Percentiles rank a stretch among this genome's conserved stretches.
phyloP scores from a whole-genome alignment of 2,113 vertebrate species.

The Climacteris rufus region DNA sequence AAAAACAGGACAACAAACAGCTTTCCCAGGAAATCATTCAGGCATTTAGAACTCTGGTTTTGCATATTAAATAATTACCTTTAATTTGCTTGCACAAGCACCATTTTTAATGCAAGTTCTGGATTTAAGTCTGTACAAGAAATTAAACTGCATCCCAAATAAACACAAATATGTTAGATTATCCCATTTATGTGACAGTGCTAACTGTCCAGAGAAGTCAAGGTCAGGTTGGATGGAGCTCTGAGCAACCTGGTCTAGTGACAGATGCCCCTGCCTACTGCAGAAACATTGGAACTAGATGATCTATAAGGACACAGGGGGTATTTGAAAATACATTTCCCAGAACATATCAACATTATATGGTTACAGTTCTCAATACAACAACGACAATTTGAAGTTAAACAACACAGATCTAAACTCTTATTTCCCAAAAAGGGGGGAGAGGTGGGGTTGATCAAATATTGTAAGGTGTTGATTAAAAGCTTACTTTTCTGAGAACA shows the following conservation, averaged over 20 bases:
- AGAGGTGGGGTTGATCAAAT: neutral
- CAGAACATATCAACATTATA: neutral
- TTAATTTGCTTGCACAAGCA: neutral
- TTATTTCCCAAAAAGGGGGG: neutral
- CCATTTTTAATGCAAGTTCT: neutral
- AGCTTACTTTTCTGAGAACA: conserved; percentile 90
- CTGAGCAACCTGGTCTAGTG: neutral
- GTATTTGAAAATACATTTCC: neutral
- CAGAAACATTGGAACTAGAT: neutral
- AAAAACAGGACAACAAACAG: neutral
- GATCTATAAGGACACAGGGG: neutral
- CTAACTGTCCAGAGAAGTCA: neutral
- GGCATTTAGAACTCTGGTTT: neutral
- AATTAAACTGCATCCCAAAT: neutral
- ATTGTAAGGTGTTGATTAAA: neutral
- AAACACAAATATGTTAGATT: neutral
- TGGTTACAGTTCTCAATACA: neutral
- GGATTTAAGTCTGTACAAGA: neutral
- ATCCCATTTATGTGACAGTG: neutral
- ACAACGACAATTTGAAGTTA: neutral
- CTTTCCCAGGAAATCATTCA: neutral
- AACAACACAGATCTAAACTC: neutral
- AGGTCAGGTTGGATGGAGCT: neutral
- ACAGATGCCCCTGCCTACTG: neutral
- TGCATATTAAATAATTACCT: neutral